These are phyloP conservation scores for Furcula furcula DNA, from an alignment of 2,888 invertebrate species.

Conservation along the genomic window DNA sequence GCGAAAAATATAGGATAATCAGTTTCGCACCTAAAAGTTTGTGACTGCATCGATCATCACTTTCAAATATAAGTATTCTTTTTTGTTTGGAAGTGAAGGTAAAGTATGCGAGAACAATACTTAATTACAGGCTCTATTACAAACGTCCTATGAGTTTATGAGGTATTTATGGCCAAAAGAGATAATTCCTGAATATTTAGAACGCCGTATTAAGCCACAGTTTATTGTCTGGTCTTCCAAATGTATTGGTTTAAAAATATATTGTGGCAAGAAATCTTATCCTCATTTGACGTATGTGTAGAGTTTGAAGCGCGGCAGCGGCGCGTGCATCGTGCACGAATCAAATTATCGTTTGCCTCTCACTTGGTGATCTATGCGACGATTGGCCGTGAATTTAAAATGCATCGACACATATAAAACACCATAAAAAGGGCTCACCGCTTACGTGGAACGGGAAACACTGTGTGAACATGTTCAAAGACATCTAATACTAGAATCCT, in stretches of 20 bases:
- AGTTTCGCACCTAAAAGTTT: background rate
- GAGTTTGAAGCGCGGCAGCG: constrained; percentile 12
- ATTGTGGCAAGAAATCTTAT: constrained; percentile 6
- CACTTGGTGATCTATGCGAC: constrained; percentile 69
- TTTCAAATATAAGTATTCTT: background rate
- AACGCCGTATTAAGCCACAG: too few relatives aligned
- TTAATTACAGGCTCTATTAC: background rate
- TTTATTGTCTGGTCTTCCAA: too few relatives aligned
- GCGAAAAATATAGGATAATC: background rate
- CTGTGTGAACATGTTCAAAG: constrained; percentile 51
- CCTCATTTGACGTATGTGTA: constrained; percentile 17
- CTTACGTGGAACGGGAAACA: constrained; percentile 73
- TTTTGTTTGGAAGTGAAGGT: background rate
- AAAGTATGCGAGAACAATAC: background rate
- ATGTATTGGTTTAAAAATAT: too few relatives aligned
- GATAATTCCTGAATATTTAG: too few relatives aligned
- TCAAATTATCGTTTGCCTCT: constrained; percentile 65
- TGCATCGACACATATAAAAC: constrained; percentile 69
- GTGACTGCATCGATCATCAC: background rate
- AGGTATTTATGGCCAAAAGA: too few relatives aligned
- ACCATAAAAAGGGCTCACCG: constrained; percentile 73
- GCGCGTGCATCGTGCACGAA: constrained; percentile 65
- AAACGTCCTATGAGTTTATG: background rate
- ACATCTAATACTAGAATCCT: too few relatives aligned
- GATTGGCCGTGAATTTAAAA: constrained; percentile 54